phyloP scores from a whole-genome alignment of 2,888 invertebrate genomes.

The Seira ritae region DNA sequence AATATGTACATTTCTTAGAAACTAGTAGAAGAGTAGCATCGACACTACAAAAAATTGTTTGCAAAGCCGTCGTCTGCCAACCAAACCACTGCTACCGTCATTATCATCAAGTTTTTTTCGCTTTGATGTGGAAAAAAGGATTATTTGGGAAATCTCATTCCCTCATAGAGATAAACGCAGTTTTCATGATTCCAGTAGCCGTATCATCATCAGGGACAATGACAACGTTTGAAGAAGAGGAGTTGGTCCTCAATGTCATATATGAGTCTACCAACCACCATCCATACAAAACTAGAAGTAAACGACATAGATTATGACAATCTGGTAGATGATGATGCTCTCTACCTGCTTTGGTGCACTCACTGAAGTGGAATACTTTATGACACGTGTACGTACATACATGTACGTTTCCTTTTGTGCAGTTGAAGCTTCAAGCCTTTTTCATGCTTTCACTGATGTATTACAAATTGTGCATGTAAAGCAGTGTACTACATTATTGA shows the following conservation, averaged over 20 bases:
- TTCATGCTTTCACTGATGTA: too few species aligned
- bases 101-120: conserved; percentile 41
- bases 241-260: background rate
- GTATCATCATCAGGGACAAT: conserved; percentile 25
- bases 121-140: conserved; percentile 52
- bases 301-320: background rate
- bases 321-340: background rate
- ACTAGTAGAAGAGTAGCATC: background rate
- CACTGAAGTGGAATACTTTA: background rate
- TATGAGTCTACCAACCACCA: background rate
- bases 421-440: too few species aligned
- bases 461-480: too few species aligned
- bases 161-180: conserved; percentile 13
- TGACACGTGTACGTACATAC: background rate
- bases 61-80: conserved; percentile 20
- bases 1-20: background rate
- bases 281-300: background rate
- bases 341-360: background rate
- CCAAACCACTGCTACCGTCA: conserved; percentile 39
- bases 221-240: conserved; percentile 4
- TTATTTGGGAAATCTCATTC: conserved; percentile 53
- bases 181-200: conserved; percentile 39
- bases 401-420: too few species aligned
- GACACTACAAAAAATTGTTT: background rate
- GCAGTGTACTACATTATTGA: background rate